A percentile compares a stretch with the other conserved stretches of the same genome.
Conservation (phyloP, 2,888 invertebrate species). For the Lepeophtheirus nordmannii region DNA sequence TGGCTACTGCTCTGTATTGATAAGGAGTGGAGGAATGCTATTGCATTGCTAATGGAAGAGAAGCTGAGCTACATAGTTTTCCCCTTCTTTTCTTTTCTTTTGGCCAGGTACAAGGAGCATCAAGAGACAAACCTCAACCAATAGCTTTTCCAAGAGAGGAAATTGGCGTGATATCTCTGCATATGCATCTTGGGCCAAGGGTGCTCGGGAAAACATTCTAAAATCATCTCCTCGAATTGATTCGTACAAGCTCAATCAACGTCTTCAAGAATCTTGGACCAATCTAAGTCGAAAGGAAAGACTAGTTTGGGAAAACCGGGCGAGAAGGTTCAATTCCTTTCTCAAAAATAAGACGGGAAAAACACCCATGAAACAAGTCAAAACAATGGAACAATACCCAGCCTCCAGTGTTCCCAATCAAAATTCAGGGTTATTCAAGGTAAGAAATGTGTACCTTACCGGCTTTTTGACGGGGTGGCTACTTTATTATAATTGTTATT, state of each 20-base stretch:
- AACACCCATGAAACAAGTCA: too few relatives aligned
- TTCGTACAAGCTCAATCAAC: neutral
- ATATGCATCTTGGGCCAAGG: neutral
- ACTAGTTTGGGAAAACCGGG: neutral
- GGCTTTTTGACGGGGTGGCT: neutral
- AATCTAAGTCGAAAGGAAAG: neutral
- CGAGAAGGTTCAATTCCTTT: neutral
- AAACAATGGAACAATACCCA: too few relatives aligned
- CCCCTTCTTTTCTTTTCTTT: too few relatives aligned
- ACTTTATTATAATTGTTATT: neutral
- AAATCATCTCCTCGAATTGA: neutral
- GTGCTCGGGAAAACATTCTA: neutral
- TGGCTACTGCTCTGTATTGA: too few relatives aligned
- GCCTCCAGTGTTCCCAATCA: too few relatives aligned
- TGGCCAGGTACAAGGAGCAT: too few relatives aligned
- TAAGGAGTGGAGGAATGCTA: too few relatives aligned
- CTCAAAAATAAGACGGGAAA: too few relatives aligned
- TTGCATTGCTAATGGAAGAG: too few relatives aligned
- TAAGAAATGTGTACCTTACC: neutral
- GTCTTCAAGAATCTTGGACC: neutral
- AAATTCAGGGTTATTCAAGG: too few relatives aligned
- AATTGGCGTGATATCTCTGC: conserved; percentile 16
- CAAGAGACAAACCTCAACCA: too few relatives aligned
- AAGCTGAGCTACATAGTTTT: too few relatives aligned
- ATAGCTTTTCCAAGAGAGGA: conserved; percentile 17